These are phyloP conservation scores for Clitarchus hookeri DNA, from an alignment of 2,888 invertebrate genomes.

Conservation along the genomic window DNA sequence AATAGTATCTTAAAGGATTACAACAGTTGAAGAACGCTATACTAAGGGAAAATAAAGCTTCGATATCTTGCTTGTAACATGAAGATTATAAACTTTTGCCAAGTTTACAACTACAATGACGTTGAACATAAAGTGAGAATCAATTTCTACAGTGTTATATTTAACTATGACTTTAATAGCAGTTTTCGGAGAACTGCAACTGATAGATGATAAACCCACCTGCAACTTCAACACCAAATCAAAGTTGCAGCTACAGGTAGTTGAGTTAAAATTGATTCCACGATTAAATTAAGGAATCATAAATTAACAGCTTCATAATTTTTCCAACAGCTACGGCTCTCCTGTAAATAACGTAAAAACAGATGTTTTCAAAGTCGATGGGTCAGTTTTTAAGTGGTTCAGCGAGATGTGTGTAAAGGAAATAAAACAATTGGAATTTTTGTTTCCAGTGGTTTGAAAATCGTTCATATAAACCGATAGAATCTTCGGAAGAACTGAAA, in stretches of 20 bases:
- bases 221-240: background rate
- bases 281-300: background rate
- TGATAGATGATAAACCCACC: background rate
- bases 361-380: background rate
- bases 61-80: too few relatives aligned
- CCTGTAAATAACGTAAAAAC: background rate
- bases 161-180: background rate
- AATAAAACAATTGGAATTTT: too few relatives aligned
- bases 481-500: too few relatives aligned
- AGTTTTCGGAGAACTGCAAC: background rate
- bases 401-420: background rate
- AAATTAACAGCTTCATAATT: background rate
- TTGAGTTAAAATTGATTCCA: background rate
- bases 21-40: too few relatives aligned
- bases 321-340: background rate
- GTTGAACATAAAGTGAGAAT: too few relatives aligned
- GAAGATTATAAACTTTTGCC: too few relatives aligned
- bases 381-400: background rate
- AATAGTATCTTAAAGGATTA: too few relatives aligned
- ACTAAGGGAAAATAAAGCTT: too few relatives aligned
- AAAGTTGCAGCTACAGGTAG: background rate
- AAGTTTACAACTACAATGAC: too few relatives aligned
- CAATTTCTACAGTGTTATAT: too few relatives aligned
- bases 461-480: too few relatives aligned
- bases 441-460: too few relatives aligned